Evolutionary conservation across 2,888 invertebrate genomes (phyloP).

Genomic region (Ochropacha duplaris): DNA sequence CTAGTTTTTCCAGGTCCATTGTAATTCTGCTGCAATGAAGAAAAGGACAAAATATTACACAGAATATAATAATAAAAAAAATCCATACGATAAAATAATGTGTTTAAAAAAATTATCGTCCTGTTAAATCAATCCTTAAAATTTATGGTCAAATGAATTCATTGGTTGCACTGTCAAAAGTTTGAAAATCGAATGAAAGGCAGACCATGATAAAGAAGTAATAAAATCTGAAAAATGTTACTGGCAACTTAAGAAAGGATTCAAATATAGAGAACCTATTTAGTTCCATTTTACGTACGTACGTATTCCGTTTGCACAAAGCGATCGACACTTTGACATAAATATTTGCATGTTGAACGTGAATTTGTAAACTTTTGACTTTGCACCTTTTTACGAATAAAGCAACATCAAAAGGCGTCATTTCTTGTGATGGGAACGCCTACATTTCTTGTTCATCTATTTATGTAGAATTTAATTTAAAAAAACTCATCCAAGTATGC

Average conservation of each 20-base stretch:
- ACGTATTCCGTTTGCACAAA: not conserved
- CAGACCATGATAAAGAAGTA: not conserved
- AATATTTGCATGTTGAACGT: slow-evolving; percentile 4
- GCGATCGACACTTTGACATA: slow-evolving; percentile 1
- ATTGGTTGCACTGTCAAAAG: not conserved
- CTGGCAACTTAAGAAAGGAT: not conserved
- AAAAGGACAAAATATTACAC: too few relatives aligned
- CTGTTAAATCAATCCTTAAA: too few relatives aligned
- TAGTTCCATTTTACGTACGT: not conserved
- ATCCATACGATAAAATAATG: too few relatives aligned
- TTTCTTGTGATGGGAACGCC: too few relatives aligned
- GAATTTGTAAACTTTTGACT: not conserved
- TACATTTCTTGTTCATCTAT: not conserved
- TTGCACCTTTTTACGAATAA: not conserved
- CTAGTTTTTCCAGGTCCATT: too few relatives aligned
- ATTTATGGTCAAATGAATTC: too few relatives aligned
- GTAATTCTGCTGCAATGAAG: too few relatives aligned
- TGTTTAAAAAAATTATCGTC: too few relatives aligned
- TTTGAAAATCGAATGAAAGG: not conserved
- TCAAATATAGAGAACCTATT: not conserved
- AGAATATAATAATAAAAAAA: too few relatives aligned
- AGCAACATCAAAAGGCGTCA: not conserved
- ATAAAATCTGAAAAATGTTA: not conserved
- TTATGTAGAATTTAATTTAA: too few relatives aligned
- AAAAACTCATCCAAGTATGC: too few relatives aligned